Evolutionary conservation across 2,888 invertebrate genomes (phyloP).

Genomic region (Muscina levida): DNA sequence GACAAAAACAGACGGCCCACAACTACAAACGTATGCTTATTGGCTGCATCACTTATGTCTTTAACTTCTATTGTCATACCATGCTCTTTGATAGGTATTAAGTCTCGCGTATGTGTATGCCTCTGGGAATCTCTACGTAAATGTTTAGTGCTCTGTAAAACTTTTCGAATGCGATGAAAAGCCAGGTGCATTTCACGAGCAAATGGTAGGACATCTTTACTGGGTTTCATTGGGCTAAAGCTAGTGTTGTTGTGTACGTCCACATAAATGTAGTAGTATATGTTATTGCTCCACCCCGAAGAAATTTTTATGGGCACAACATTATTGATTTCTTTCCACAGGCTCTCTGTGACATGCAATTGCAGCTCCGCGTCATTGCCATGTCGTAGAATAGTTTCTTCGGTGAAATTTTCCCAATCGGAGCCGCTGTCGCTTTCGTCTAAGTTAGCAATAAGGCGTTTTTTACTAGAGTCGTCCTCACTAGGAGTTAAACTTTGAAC

Average conservation of each 20-base stretch:
- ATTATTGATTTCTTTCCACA: conserved; percentile 84
- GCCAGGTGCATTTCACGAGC: conserved; percentile 86
- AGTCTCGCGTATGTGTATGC: conserved; percentile 35
- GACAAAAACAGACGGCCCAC: conserved; percentile 87
- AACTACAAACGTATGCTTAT: conserved; percentile 77
- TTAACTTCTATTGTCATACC: conserved; percentile 86
- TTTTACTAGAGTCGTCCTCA: conserved; percentile 74
- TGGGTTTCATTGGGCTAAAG: conserved; percentile 73
- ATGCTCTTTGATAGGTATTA: conserved; percentile 91
- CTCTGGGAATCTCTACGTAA: conserved; percentile 60
- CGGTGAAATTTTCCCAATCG: conserved; percentile 85
- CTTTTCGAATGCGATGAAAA: conserved; percentile 86
- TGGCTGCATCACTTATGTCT: conserved; percentile 74
- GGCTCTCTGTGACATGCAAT: conserved; percentile 86
- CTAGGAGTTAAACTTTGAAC: conserved; percentile 76
- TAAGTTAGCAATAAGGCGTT: conserved; percentile 69
- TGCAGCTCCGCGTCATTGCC: conserved; percentile 70
- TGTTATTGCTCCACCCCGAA: conserved; percentile 75
- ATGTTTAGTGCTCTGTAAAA: conserved; percentile 83
- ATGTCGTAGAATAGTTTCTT: conserved; percentile 73
- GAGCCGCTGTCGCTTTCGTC: conserved; percentile 81
- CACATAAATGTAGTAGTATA: conserved; percentile 74
- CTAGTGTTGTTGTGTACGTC: conserved; percentile 73
- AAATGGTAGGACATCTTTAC: conserved; percentile 81
- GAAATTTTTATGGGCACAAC: conserved; percentile 77